Base-by-base conservation (phyloP, 2,797 vertebrate genomes). In the Thripadectes ignobilis region DNA sequence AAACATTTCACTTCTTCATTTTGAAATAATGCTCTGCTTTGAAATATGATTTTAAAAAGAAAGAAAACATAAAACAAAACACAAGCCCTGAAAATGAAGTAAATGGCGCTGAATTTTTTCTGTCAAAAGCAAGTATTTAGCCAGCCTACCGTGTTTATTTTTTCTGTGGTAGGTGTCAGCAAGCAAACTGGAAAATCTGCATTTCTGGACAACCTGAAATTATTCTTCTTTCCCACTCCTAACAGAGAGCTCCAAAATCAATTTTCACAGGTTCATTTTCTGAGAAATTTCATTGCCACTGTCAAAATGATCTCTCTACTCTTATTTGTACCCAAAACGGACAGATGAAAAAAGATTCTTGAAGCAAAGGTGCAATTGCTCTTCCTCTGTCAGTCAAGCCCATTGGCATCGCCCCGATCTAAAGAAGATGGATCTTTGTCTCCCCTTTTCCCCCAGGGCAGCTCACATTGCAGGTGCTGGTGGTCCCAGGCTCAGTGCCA, bases 141-240 rank as follows among this genome's bases (percentile, higher is more conserved):
- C 58, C 79, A 95, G 15, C 54, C 54, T 79, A 65, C 3, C 0
- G 38, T 85, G 79, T 83, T 96, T 92, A 65, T 89, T 92, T 89
- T 89, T 92, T 83, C 68, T 27, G 8, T 68, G 65, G 65, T 57
- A 83, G 32, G 10, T 95, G 72, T 93, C 78, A 91, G 85, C 72
- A 92, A 88, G 68, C 32, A 94, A 96, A 92, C 75, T 62, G 85
- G 85, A 93, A 95, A 92, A 95, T 85, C 79, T 95, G 68, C 89
- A 89, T 96, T 92, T 95, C 82, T 89, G 88, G 91, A 72, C 79
- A 92, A 67, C 61, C 69, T 92, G 76, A 91, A 89, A 91, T 95
- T 93, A 91, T 61, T 93, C n/a, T 71, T 88, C 85, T 65, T 76
- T 74, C 38, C 29, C 51, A 36, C 27, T 57, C 26, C 30, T 68